Evolutionary conservation across 2,113 vertebrate genomes (phyloP).

Genomic region (Todiramphus saurophagus): DNA sequence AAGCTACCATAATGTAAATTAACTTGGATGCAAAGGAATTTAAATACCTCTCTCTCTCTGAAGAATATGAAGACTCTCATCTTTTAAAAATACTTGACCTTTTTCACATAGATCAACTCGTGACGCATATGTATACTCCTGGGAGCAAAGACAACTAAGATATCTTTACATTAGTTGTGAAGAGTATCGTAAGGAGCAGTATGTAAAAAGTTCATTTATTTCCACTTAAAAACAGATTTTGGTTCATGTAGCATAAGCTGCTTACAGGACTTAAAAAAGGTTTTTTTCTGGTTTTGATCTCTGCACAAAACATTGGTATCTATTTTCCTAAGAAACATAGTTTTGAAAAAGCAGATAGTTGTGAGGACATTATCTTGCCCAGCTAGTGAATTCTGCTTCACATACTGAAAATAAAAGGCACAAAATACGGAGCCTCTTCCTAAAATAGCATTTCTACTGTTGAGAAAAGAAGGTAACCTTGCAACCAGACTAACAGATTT

Average conservation of each 20-base stretch:
- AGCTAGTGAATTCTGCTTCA: not conserved
- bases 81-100: slow-evolving; percentile 14
- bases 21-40: not conserved
- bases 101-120: not conserved
- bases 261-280: not conserved
- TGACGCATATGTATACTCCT: not conserved
- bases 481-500: not conserved
- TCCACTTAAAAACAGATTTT: not conserved
- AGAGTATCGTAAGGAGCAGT: not conserved
- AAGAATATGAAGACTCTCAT: not conserved
- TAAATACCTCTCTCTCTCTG: not conserved
- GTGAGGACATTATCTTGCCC: not conserved
- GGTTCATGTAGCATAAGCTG: not conserved
- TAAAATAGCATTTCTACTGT: not conserved
- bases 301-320: not conserved
- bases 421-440: not conserved
- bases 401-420: not conserved
- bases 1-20: not conserved
- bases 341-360: not conserved
- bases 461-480: not conserved
- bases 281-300: not conserved
- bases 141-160: not conserved
- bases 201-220: not conserved
- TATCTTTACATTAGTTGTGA: not conserved
- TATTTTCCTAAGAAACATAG: not conserved